Conservation (phyloP, 2,797 vertebrate genomes). For the Morus bassanus region DNA sequence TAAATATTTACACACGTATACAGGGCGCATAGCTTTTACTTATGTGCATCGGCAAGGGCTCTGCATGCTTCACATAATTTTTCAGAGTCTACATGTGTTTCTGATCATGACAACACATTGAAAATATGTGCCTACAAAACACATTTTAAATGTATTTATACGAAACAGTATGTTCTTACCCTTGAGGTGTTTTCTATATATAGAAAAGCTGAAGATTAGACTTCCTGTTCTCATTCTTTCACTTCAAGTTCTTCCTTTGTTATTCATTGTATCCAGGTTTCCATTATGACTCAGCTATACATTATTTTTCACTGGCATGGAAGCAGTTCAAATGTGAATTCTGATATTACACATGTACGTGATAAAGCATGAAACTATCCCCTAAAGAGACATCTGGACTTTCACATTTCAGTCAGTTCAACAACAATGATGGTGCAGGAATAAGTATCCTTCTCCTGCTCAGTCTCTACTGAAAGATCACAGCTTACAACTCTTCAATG, state of each 20-base stretch:
- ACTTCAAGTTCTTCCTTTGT: not conserved
- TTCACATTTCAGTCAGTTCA: not conserved
- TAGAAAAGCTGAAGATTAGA: conserved; percentile 63
- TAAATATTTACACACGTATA: conserved; percentile 69
- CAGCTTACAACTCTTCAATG: not conserved
- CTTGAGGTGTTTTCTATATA: conserved; percentile 58
- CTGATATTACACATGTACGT: not conserved
- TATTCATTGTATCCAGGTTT: conserved; percentile 19
- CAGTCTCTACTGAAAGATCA: not conserved
- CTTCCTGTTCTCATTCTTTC: conserved; percentile 5
- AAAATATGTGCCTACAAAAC: conserved; percentile 72
- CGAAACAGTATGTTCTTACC: conserved; percentile 41
- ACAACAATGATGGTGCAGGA: not conserved
- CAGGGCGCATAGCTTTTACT: conserved; percentile 18
- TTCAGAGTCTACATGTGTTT: conserved; percentile 70
- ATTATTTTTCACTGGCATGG: conserved; percentile 25
- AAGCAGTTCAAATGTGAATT: not conserved
- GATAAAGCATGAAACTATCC: not conserved
- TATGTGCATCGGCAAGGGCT: conserved; percentile 35
- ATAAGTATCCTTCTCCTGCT: not conserved
- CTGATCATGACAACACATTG: conserved; percentile 61
- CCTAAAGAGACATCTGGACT: not conserved
- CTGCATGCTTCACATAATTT: conserved; percentile 67
- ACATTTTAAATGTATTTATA: conserved; percentile 64
- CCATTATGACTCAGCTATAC: not conserved